Base-by-base conservation (phyloP, 2,113 vertebrate genomes). In the Pseudois nayaur region DNA sequence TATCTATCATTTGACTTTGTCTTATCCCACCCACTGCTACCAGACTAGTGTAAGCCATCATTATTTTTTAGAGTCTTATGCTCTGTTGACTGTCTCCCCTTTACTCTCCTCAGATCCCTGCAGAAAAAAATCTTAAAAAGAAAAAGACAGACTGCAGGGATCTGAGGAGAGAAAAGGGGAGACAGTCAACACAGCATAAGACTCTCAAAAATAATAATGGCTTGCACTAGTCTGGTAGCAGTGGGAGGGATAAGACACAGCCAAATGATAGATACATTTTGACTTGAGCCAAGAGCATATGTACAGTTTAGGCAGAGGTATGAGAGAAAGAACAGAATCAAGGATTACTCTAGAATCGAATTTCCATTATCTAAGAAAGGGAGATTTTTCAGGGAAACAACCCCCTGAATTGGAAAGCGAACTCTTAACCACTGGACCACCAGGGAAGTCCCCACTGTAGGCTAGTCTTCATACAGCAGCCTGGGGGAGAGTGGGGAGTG, bases 401-500 rank as follows among this genome's bases (percentile, higher is more conserved):
- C 33, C 17, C 64, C 8, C 64, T 67, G 33, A 33, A 3, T 10
- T 67, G 64, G 64, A 67, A 19, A 67, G 17, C 2, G 2, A 67
- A 19, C 64, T 67, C 33, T 19, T 67, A n/a, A n/a, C 33, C 16
- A 19, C 16, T 67, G 64, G 33, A 10, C 64, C 64, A 19, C 64
- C 33, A 67, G 33, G 33, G 16, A 10, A 67, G 64, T 19, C 64
- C 33, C 16, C 64, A 67, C 8, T 36, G 6, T 15, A 67, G 40
- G 43, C 15, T 84, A 5, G 81, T 81, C 27, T 91, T 54, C 5
- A 50, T 27, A 55, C 3, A 48, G 54, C 43, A 82, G 27, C 6
- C 1, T n/a, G 36, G 10, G 40, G 43, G 11, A 2, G 52, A 3
- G 9, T 10, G 1, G 2, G 8, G 8, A 29, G 6, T 4, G 33